These are phyloP conservation scores for Anodontia alba DNA, from an alignment of 2,888 invertebrate genomes.

Conservation along the genomic window DNA sequence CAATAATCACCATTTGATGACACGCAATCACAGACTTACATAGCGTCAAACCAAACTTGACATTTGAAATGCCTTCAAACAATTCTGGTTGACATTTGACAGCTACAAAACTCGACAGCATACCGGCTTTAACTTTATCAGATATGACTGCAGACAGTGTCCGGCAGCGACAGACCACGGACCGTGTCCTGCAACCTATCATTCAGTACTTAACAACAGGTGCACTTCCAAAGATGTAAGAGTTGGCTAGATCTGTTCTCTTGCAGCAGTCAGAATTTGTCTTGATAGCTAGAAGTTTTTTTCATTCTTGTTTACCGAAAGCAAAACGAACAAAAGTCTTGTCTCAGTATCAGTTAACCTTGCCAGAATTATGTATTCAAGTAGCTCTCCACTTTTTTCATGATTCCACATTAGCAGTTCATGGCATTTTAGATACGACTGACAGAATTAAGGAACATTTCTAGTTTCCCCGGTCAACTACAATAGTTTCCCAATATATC, in stretches of 20 bases:
- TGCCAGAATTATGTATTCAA: constrained; percentile 31
- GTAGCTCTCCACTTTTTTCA: constrained; percentile 40
- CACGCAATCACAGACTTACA: too few relatives aligned
- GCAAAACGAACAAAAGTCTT: constrained; percentile 34
- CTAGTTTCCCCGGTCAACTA: constrained; percentile 29
- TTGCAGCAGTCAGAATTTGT: constrained; percentile 42
- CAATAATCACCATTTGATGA: too few relatives aligned
- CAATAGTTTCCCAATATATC: constrained; percentile 37
- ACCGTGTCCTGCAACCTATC: constrained; percentile 25
- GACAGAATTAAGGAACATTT: constrained; percentile 43
- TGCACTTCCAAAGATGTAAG: constrained; percentile 44
- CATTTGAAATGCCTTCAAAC: too few relatives aligned
- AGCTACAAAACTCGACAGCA: too few relatives aligned
- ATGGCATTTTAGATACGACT: too few relatives aligned
- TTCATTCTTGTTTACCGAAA: constrained; percentile 32
- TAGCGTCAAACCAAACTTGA: too few relatives aligned
- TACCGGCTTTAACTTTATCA: too few relatives aligned
- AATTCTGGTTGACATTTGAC: too few relatives aligned
- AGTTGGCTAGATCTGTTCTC: constrained; percentile 32
- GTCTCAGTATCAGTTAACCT: constrained; percentile 41
- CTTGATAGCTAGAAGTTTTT: constrained; percentile 34
- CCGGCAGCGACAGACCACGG: constrained; percentile 26
- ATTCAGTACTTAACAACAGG: constrained; percentile 27
- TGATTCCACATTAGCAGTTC: constrained; percentile 50
- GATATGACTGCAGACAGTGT: constrained; percentile 38